Evolutionary conservation across 30 jellyfish, hydroid and myxozoan species (phyloP).

Genomic region (Aurelia sp.): DNA sequence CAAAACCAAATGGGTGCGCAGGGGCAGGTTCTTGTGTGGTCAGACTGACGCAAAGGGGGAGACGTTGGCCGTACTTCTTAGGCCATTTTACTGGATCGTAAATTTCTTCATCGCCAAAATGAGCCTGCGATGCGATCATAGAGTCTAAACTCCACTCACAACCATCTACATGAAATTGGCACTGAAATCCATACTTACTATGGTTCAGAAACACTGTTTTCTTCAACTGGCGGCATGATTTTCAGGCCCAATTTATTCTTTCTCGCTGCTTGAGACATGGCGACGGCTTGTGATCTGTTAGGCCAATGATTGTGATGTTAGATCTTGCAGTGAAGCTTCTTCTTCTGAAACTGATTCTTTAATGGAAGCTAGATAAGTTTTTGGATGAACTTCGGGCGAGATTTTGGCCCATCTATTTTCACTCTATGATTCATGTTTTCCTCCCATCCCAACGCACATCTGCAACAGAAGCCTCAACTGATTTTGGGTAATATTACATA

Average conservation of each 20-base stretch:
- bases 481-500: no score
- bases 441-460: slow-evolving; percentile 58
- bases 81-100: no score
- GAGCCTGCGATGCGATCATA: no score
- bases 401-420: slow-evolving; percentile 23
- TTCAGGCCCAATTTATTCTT: slow-evolving; percentile 83
- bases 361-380: not conserved
- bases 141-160: no score
- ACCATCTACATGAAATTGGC: no score
- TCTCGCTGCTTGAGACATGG: slow-evolving; percentile 80
- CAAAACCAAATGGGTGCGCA: no score
- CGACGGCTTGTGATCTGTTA: slow-evolving; percentile 16
- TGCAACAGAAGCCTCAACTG: slow-evolving; percentile 42
- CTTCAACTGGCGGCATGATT: slow-evolving; percentile 92
- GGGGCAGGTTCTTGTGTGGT: no score
- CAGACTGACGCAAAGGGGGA: no score
- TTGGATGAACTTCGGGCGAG: slow-evolving; percentile 1
- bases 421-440: slow-evolving; percentile 22
- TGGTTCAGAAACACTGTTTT: slow-evolving; percentile 83
- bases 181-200: slow-evolving; percentile 57
- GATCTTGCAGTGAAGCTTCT: no score
- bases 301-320: slow-evolving; percentile 12
- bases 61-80: no score
- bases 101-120: no score
- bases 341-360: no score